A percentile compares a stretch with the other conserved stretches of the same genome.
phyloP scores from a whole-genome alignment of 2,113 vertebrate species.

The Pyrgilauda ruficollis region DNA sequence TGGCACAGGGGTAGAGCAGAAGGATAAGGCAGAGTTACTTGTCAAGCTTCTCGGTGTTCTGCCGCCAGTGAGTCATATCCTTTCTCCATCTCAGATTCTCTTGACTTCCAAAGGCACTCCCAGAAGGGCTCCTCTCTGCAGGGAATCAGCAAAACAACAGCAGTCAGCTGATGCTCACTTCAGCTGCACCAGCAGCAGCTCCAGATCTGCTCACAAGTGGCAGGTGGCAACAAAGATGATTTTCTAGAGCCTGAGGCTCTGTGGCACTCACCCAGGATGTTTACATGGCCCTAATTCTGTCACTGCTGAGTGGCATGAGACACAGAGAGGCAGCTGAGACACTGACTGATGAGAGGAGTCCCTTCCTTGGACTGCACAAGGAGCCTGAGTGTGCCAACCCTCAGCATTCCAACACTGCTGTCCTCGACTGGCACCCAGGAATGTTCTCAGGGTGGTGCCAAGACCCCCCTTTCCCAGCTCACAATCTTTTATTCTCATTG shows the following conservation, averaged over 20 bases:
- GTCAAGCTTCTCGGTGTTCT: constrained; percentile 96
- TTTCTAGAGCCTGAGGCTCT: background rate
- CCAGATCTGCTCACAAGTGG: background rate
- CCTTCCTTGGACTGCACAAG: background rate
- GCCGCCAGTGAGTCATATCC: constrained; percentile 98
- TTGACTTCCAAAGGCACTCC: constrained; percentile 96
- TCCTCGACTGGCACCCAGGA: background rate
- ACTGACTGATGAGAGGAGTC: background rate
- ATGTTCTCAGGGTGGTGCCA: background rate
- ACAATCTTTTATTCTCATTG: background rate
- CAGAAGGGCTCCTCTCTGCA: constrained; percentile 95
- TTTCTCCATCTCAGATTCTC: constrained; percentile 98
- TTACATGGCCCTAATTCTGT: background rate
- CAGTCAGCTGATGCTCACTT: background rate
- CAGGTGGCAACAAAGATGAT: background rate
- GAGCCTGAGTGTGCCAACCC: background rate
- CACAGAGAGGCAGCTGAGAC: background rate
- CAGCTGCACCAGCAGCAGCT: background rate
- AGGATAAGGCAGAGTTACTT: constrained; percentile 80
- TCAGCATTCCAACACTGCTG: background rate
- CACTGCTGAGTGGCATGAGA: background rate
- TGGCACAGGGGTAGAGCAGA: background rate
- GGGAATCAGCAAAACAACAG: background rate
- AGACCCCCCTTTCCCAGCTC: background rate
- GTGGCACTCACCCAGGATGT: background rate